Evolutionary conservation across 2,797 vertebrate genomes (phyloP), one percentile per base, ranked within the genome.

Genomic region (Microchirus variegatus): DNA sequence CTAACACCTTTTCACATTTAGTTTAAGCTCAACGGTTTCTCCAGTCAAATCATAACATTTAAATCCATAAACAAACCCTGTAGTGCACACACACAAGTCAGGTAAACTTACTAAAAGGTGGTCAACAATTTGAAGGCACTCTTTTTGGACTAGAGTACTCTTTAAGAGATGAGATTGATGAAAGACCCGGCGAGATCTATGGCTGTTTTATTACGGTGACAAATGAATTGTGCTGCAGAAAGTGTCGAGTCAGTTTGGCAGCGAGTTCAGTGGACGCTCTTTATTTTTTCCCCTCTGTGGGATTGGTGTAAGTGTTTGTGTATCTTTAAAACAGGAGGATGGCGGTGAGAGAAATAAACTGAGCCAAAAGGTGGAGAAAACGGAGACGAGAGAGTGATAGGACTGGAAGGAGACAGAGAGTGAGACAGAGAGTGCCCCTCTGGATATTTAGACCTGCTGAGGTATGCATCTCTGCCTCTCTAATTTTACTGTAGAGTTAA

Each of bases 401-500:
- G 46, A 47, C 8, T 41, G 49, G 61, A 64, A 15, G 58, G 45
- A 51, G 57, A 54, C 59, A 53, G 31, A 60, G 58, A 57, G 18
- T 43, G 74, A 72, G 63, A 71, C 42, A 50, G 38, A 58, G 37
- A 6, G 42, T 60, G 59, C 53, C 67, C 71, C 67, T 59, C 43
- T 45, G 59, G 70, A 75, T 75, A 90, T 90, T 87, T 90, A 66
- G 82, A 89, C 89, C 80, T 76, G 82, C 82, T 87, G 84, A 78
- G 73, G 75, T 64, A 85, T 87, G 84, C 82, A 82, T 77, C 68
- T 70, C 77, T 67, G 74, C 85, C 54, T 70, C 83, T 90, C 90
- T 91, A 91, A 92, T 89, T 92, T 91, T 92, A 91, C 89, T 81
- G 71, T 60, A 72, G 87, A 86, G 80, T 93, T 91, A 59, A 81